A percentile compares a stretch with the other conserved stretches of the same genome.
These are phyloP conservation scores for Campylomormyrus tamandua DNA, from an alignment of 2,113 vertebrate species.

Conservation along the genomic window DNA sequence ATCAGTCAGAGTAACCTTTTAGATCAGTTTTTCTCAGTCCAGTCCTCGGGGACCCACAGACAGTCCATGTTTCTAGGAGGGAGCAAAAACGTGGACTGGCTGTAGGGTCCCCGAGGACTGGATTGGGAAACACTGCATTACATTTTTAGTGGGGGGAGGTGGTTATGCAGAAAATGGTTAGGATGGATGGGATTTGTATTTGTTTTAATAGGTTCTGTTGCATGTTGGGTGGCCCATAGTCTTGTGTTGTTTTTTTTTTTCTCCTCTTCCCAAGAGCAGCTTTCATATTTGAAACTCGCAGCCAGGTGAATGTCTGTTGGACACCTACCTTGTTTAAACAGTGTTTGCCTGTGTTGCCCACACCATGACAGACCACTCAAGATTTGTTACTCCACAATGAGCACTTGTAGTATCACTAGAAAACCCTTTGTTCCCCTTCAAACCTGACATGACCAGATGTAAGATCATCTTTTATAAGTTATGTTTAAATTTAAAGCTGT, in stretches of 20 bases:
- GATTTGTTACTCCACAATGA: constrained; percentile 46
- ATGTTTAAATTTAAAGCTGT: constrained; percentile 23
- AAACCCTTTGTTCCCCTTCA: constrained; percentile 30
- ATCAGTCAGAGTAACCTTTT: constrained; percentile 57
- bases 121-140: neutral
- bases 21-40: neutral
- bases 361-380: constrained; percentile 41
- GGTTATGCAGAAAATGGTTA: neutral
- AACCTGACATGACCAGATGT: constrained; percentile 26
- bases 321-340: constrained; percentile 19
- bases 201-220: neutral
- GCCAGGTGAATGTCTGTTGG: constrained; percentile 10
- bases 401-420: constrained; percentile 44
- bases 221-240: neutral
- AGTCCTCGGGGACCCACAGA: neutral
- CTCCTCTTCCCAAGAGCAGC: constrained; percentile 47
- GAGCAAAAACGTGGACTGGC: neutral
- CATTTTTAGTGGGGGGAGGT: neutral
- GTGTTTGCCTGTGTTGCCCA: constrained; percentile 26
- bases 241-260: neutral
- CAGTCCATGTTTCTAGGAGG: neutral
- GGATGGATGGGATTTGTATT: neutral
- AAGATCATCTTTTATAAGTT: constrained; percentile 34
- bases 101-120: neutral
- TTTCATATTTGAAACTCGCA: constrained; percentile 32